phyloP scores from a whole-genome alignment of 2,113 vertebrate genomes.

The Dasypus novemcinctus region DNA sequence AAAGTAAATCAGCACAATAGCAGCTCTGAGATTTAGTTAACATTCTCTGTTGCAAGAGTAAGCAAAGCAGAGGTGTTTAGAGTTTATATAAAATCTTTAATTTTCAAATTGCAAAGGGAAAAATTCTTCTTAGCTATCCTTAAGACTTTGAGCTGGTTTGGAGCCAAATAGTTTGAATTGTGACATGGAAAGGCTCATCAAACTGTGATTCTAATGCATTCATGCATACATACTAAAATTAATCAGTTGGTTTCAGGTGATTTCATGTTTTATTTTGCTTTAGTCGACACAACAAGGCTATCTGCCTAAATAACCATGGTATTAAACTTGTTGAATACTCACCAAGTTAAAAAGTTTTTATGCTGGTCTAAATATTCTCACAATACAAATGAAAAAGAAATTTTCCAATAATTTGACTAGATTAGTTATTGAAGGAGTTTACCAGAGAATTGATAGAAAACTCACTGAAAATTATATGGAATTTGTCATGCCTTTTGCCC shows the following conservation, averaged over 20 bases:
- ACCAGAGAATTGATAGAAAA: neutral
- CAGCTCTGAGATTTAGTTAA: neutral
- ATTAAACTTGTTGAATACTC: neutral
- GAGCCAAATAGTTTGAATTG: conserved; percentile 11
- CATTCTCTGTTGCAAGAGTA: neutral
- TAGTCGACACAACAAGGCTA: neutral
- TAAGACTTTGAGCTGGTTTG: neutral
- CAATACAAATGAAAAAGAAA: neutral
- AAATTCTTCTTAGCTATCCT: neutral
- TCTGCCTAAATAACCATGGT: neutral
- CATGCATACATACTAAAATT: neutral
- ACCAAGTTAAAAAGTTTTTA: neutral
- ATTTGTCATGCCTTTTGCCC: neutral
- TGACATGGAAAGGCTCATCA: neutral
- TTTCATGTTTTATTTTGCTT: neutral
- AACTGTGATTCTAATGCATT: neutral
- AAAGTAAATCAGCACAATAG: neutral
- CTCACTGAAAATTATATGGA: neutral
- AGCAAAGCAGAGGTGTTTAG: neutral
- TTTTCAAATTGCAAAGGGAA: neutral
- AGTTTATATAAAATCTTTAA: neutral
- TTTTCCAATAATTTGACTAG: neutral
- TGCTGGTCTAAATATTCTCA: neutral
- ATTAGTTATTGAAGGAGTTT: neutral
- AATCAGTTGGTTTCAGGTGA: neutral